Evolutionary conservation across 2,113 vertebrate genomes (phyloP), one percentile per base, ranked within the genome.

Genomic region (Aleadryas rufinucha): DNA sequence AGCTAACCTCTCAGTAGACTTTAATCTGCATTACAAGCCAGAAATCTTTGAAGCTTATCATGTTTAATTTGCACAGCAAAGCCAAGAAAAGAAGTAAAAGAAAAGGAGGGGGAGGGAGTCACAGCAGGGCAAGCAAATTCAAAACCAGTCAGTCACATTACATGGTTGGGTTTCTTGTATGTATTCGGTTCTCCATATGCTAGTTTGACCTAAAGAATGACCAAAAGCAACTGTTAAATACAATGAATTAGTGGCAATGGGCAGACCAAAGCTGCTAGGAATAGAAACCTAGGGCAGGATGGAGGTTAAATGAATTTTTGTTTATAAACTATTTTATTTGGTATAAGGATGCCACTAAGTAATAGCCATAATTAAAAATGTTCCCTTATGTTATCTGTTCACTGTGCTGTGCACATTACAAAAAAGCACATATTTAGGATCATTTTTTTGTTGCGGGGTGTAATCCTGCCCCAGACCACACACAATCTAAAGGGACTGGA

Each of bases 121-220:
- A 92, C 71, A 97, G 69, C 65, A 96, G 23, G 79, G n/a, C 75
- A 95, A 91, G 35, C 28, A 94, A 90, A 91, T 52, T 95, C 92
- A 94, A 96, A 95, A 86, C 39, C 60, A 95, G 64, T 39, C 64
- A 89, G 71, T 81, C 74, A 95, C 68, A 89, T 95, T 96, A 96
- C 94, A 85, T 83, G 65, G 19, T 59, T 84, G 66, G 37, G 76
- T 96, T 94, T 97, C 93, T 77, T 78, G 82, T 79, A 66, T 63
- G 39, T 33, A 96, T 97, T 97, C 61, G 24, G 50, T 56, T 97
- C 89, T 95, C 89, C 89, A 95, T 90, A 93, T 79, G 88, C 88
- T 95, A 97, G 81, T 70, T 93, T 96, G 82, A 97, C 96, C 97
- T 97, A 89, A 77, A 95, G 93, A 95, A 96, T 54, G 79, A 96